These are phyloP conservation scores for Aurelia aurita DNA, from an alignment of 30 jellyfish, hydroid and myxozoan species.

Conservation along the genomic window DNA sequence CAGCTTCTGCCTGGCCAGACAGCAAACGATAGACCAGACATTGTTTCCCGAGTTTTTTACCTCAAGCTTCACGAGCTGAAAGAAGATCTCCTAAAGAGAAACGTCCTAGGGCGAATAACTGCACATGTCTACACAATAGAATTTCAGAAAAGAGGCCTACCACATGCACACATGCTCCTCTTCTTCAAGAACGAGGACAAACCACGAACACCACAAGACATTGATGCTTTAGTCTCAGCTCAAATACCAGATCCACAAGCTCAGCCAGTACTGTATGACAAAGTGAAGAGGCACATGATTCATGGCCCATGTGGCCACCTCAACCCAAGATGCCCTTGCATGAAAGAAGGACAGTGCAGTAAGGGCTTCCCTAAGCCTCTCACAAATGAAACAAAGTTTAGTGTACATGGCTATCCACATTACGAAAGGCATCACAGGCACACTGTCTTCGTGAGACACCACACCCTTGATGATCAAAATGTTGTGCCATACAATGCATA, in stretches of 20 bases:
- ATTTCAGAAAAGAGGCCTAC: constrained; percentile 64
- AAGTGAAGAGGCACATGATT: too few relatives aligned
- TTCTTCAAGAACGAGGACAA: background rate
- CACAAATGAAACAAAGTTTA: background rate
- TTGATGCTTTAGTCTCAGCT: background rate
- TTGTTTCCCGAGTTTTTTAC: too few relatives aligned
- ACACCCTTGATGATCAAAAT: background rate
- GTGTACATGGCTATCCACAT: constrained; percentile 70
- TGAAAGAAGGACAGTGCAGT: too few relatives aligned
- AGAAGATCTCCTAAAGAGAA: too few relatives aligned
- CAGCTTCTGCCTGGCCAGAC: too few relatives aligned
- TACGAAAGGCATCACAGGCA: constrained; percentile 47
- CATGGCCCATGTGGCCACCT: too few relatives aligned
- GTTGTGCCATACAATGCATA: constrained; percentile 58
- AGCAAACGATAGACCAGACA: too few relatives aligned
- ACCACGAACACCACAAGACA: background rate
- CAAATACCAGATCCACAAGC: constrained; percentile 8
- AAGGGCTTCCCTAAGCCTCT: too few relatives aligned
- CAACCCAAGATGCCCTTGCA: too few relatives aligned
- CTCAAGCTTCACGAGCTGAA: too few relatives aligned
- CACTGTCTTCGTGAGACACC: background rate
- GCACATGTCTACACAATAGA: constrained; percentile 52
- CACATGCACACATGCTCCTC: background rate
- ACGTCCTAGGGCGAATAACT: too few relatives aligned
- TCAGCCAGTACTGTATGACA: background rate